Conservation (phyloP, 2,113 vertebrate species). For the Notarius lentiginosus region DNA sequence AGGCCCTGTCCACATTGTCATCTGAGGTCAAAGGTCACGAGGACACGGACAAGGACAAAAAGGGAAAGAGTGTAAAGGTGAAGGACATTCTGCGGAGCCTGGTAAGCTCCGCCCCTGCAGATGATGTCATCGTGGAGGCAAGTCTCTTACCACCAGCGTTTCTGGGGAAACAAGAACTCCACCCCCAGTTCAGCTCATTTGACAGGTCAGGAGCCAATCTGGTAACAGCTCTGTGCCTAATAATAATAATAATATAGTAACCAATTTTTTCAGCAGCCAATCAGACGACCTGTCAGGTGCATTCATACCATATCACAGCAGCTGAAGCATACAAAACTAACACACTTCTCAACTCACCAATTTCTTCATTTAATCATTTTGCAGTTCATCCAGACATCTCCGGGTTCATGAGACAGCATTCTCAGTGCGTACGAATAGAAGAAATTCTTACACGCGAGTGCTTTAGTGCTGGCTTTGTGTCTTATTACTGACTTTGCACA, state of each 20-base stretch:
- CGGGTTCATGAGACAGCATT: background rate
- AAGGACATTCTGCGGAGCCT: slow-evolving; percentile 95
- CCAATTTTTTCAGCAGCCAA: background rate
- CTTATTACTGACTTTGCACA: background rate
- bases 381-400: background rate
- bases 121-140: slow-evolving; percentile 80
- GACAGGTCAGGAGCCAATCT: slow-evolving; percentile 80
- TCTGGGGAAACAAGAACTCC: slow-evolving; percentile 77
- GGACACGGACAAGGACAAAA: slow-evolving; percentile 67
- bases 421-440: background rate
- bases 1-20: slow-evolving; percentile 87
- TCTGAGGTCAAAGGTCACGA: slow-evolving; percentile 80
- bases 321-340: background rate
- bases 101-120: slow-evolving; percentile 79
- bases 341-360: background rate
- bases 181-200: slow-evolving; percentile 87
- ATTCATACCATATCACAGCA: background rate
- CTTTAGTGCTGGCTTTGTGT: background rate
- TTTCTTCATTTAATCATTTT: background rate
- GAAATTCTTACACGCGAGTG: background rate
- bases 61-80: slow-evolving; percentile 81
- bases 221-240: background rate
- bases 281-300: background rate
- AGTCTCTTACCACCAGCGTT: slow-evolving; percentile 81
- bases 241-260: background rate